Evolutionary conservation across 2,888 invertebrate species (phyloP).

Genomic region (Eupeodes latifasciatus): DNA sequence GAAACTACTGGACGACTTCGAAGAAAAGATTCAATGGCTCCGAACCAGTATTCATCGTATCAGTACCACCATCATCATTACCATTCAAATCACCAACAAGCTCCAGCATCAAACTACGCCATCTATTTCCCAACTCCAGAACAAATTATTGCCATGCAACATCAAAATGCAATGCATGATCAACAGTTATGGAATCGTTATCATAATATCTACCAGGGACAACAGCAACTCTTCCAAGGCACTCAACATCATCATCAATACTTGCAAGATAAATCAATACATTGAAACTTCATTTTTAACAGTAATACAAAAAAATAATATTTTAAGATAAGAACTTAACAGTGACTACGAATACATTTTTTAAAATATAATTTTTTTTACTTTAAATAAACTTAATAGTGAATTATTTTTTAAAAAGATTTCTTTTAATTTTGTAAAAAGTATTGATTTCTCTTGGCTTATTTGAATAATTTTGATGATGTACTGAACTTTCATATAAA

Average conservation of each 20-base stretch:
- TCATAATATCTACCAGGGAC: conserved; percentile 41
- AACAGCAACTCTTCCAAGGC: conserved; percentile 11
- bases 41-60: conserved; percentile 78
- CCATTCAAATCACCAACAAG: background rate
- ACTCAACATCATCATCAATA: background rate
- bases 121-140: conserved; percentile 80
- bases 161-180: conserved; percentile 41
- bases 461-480: too few relatives aligned
- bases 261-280: conserved; percentile 9
- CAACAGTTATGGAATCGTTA: conserved; percentile 52
- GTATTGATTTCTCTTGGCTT: too few relatives aligned
- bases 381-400: background rate
- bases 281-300: conserved; percentile 2
- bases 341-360: background rate
- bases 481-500: too few relatives aligned
- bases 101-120: conserved; percentile 76
- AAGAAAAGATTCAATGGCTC: conserved; percentile 84
- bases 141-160: conserved; percentile 66
- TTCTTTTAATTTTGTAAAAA: too few relatives aligned
- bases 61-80: conserved; percentile 43
- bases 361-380: background rate
- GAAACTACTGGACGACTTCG: conserved; percentile 97
- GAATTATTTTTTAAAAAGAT: too few relatives aligned
- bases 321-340: background rate
- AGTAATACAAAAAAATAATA: background rate